phyloP scores from a whole-genome alignment of 1,140 invertebrate genomes.

The Micrasema minimum region DNA sequence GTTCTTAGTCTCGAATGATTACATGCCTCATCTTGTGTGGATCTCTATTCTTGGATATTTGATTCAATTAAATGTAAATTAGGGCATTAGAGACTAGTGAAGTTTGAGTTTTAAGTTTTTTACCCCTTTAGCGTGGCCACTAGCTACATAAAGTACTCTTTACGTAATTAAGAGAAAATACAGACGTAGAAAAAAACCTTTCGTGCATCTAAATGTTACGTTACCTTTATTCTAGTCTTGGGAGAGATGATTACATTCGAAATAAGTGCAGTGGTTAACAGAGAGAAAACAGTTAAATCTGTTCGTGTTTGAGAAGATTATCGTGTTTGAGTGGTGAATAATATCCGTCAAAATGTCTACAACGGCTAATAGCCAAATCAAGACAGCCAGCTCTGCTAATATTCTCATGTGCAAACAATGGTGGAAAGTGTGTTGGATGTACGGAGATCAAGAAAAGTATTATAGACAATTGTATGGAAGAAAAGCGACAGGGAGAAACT shows the following conservation, averaged over 20 bases:
- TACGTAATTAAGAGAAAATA: no score
- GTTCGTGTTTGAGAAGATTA: background rate
- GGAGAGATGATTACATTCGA: no score
- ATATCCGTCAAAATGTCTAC: conserved; percentile 60
- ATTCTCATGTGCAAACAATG: conserved; percentile 85
- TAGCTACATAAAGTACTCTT: no score
- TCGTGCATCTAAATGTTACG: no score
- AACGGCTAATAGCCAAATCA: conserved; percentile 64
- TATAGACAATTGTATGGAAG: conserved; percentile 82
- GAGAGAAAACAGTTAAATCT: background rate
- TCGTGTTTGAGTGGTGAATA: conserved; percentile 10
- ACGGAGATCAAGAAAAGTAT: conserved; percentile 85
- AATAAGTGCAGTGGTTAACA: no score
- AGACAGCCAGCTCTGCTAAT: conserved; percentile 71
- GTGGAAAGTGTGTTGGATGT: conserved; percentile 89
- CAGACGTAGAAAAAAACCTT: no score
- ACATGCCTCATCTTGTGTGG: conserved; percentile 1
- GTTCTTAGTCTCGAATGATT: conserved; percentile 9
- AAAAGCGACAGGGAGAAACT: conserved; percentile 65
- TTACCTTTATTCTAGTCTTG: no score
- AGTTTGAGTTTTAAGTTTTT: no score
- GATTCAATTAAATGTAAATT: conserved; percentile 21
- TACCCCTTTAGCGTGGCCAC: no score
- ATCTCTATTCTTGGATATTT: background rate
- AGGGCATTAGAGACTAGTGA: no score